Percentiles rank a stretch among this genome's conserved stretches.
Evolutionary conservation across 2,888 invertebrate species (phyloP).

Genomic region (Serripes groenlandicus): DNA sequence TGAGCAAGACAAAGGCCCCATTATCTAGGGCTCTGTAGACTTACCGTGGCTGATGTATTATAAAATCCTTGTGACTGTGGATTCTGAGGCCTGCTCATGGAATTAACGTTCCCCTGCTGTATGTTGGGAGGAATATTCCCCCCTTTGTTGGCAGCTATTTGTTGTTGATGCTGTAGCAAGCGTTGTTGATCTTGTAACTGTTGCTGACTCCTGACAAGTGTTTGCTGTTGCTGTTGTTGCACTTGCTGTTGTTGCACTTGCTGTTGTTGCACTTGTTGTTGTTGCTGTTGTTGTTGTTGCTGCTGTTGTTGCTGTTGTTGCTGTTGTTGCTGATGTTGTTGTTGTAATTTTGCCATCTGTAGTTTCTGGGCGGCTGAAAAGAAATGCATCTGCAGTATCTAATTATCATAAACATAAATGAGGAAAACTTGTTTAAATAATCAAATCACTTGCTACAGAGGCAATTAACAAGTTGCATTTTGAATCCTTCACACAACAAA

Average conservation of each 20-base stretch:
- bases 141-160: slow-evolving; percentile 41
- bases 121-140: slow-evolving; percentile 15
- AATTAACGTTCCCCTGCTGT: slow-evolving; percentile 33
- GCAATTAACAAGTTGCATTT: no score
- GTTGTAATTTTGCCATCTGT: no score
- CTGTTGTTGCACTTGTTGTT: slow-evolving; percentile 32
- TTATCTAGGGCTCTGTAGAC: no score
- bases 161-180: slow-evolving; percentile 57
- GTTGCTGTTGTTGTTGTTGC: slow-evolving; percentile 24
- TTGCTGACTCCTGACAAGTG: slow-evolving; percentile 43
- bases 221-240: slow-evolving; percentile 51
- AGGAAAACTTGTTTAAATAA: no score
- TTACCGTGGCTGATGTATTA: slow-evolving; percentile 25
- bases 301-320: slow-evolving; percentile 28
- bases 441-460: no score
- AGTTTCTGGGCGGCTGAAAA: slow-evolving; percentile 13
- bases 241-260: slow-evolving; percentile 35
- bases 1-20: no score
- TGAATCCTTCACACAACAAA: no score
- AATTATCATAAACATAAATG: no score
- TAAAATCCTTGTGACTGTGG: slow-evolving; percentile 38
- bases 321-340: not conserved
- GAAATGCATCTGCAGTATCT: no score
- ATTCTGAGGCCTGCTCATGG: slow-evolving; percentile 40
- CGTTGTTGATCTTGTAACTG: slow-evolving; percentile 50